Conservation (phyloP, 2,888 invertebrate species). For the Nomada lathburiana region DNA sequence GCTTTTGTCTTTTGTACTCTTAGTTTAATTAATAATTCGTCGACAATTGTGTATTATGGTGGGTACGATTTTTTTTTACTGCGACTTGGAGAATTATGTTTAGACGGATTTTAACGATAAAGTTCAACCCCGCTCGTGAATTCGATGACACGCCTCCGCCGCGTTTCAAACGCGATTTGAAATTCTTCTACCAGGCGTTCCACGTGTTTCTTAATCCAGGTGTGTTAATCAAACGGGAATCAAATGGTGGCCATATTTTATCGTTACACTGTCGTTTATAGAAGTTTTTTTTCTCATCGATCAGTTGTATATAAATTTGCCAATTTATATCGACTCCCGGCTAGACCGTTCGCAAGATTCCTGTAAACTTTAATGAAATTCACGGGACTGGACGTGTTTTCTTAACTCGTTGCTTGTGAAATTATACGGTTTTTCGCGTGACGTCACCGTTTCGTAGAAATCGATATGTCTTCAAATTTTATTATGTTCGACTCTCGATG, state of each 20-base stretch:
- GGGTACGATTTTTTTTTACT: neutral
- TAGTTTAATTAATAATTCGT: neutral
- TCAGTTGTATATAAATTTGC: constrained; percentile 11
- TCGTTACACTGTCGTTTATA: neutral
- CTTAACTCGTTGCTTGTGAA: neutral
- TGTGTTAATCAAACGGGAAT: neutral
- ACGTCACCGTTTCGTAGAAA: constrained; percentile 35
- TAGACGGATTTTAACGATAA: neutral
- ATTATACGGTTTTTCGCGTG: constrained; percentile 20
- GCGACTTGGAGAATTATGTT: neutral
- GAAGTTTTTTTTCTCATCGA: neutral
- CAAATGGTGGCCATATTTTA: neutral
- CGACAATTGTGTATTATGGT: neutral
- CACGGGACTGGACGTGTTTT: constrained; percentile 3
- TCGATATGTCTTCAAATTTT: constrained; percentile 39
- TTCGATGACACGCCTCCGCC: too few species aligned
- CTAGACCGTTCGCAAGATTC: neutral
- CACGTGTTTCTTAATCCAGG: neutral
- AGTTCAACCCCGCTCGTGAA: neutral
- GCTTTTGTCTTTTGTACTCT: too few species aligned
- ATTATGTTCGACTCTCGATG: constrained; percentile 29
- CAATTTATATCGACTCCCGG: neutral
- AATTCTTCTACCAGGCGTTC: neutral
- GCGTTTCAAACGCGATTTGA: constrained; percentile 9
- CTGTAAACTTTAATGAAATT: constrained; percentile 12